A percentile compares a stretch with the other conserved stretches of the same genome.
These are phyloP conservation scores for Oreamnos americanus DNA, from an alignment of 2,113 vertebrate genomes.

Conservation along the genomic window DNA sequence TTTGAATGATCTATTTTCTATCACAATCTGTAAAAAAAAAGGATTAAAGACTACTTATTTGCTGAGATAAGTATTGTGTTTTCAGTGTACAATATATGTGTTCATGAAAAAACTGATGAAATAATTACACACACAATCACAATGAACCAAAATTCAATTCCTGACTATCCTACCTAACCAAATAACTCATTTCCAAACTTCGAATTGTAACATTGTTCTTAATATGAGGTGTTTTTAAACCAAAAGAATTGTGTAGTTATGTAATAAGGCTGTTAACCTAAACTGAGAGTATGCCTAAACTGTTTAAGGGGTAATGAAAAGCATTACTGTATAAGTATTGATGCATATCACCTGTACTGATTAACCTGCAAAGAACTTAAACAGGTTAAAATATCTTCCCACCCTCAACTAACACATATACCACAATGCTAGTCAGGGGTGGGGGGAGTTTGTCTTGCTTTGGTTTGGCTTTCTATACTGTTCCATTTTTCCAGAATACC, in stretches of 20 bases:
- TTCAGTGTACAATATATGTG: neutral
- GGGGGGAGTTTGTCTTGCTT: neutral
- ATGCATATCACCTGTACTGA: neutral
- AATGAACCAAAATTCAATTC: neutral
- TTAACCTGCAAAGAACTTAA: neutral
- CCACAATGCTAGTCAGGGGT: neutral
- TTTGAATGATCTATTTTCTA: conserved; percentile 5
- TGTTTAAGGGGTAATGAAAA: neutral
- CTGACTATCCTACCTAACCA: neutral
- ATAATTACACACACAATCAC: conserved; percentile 11
- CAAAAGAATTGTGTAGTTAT: neutral
- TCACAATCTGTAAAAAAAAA: neutral
- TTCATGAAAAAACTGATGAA: neutral
- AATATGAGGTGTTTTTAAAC: neutral
- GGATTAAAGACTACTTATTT: neutral
- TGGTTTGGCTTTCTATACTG: conserved; percentile 10
- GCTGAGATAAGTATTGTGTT: neutral
- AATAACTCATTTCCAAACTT: neutral
- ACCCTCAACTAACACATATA: neutral
- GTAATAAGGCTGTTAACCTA: neutral
- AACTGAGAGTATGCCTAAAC: neutral
- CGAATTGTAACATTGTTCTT: neutral
- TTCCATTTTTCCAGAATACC: neutral
- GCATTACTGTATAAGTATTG: neutral
- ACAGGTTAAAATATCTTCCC: neutral